Evolutionary conservation across 2,113 vertebrate genomes (phyloP).

Genomic region (Petrocephalus zakoni): DNA sequence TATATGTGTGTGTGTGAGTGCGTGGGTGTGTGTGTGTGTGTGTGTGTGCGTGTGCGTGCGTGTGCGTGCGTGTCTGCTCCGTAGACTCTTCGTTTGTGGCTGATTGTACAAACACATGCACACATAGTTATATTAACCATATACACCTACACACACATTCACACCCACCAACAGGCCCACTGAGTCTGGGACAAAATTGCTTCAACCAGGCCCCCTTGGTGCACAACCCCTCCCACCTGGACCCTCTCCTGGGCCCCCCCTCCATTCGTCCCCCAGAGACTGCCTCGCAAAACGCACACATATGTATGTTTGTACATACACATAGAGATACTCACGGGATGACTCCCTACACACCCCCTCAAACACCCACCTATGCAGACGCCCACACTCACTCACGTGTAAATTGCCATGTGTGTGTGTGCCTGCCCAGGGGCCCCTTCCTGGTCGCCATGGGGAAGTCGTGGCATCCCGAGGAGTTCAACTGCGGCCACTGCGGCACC

Average conservation of each 20-base stretch:
- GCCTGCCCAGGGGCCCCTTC: constrained; percentile 65
- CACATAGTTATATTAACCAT: not conserved
- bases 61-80: not conserved
- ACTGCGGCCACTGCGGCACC: constrained; percentile 68
- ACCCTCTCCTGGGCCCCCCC: not conserved
- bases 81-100: not conserved
- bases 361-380: not conserved
- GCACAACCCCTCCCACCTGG: not conserved
- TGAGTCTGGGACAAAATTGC: not conserved
- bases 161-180: not conserved
- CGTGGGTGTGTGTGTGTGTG: not conserved
- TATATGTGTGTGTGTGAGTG: not conserved
- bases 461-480: constrained; percentile 78
- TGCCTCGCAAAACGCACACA: not conserved
- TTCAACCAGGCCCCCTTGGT: not conserved
- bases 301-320: not conserved
- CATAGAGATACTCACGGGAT: not conserved
- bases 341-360: not conserved
- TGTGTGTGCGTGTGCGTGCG: not conserved
- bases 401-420: not conserved
- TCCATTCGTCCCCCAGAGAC: not conserved
- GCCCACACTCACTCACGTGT: not conserved
- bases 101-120: not conserved
- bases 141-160: not conserved
- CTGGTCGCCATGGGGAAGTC: constrained; percentile 74